phyloP scores from a whole-genome alignment of 2,113 vertebrate genomes.

The Nothoprocta pentlandii region DNA sequence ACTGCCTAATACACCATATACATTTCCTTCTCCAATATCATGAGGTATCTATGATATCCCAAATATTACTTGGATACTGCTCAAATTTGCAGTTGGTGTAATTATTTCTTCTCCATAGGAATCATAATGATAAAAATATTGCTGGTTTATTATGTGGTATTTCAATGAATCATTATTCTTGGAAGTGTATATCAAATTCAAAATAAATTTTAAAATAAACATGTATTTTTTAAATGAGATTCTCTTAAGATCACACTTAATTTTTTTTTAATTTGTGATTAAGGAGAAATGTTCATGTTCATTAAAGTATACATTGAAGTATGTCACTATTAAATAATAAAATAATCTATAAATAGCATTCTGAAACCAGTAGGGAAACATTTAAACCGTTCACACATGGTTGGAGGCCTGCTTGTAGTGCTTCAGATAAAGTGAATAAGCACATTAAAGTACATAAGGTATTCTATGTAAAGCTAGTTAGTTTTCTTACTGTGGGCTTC shows the following conservation, averaged over 20 bases:
- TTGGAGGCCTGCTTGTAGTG: background rate
- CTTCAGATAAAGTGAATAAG: background rate
- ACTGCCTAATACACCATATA: background rate
- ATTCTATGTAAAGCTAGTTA: background rate
- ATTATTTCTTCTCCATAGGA: background rate
- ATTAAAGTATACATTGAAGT: background rate
- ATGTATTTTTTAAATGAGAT: accelerated
- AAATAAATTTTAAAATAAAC: background rate
- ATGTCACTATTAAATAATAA: background rate
- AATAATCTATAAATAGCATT: background rate
- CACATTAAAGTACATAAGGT: no score
- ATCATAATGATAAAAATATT: background rate
- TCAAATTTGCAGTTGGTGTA: background rate
- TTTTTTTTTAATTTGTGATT: background rate
- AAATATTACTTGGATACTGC: background rate
- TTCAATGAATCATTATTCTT: background rate
- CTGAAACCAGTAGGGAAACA: background rate
- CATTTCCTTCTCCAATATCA: background rate
- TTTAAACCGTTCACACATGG: background rate
- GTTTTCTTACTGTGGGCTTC: background rate
- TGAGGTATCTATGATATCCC: background rate
- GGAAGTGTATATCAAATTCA: background rate
- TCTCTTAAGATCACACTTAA: background rate
- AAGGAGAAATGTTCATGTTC: background rate
- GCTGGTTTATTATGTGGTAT: background rate